Percentiles rank a stretch among this genome's conserved stretches.
Conservation (phyloP, 2,113 vertebrate genomes). For the Cynopterus brachyotis region DNA sequence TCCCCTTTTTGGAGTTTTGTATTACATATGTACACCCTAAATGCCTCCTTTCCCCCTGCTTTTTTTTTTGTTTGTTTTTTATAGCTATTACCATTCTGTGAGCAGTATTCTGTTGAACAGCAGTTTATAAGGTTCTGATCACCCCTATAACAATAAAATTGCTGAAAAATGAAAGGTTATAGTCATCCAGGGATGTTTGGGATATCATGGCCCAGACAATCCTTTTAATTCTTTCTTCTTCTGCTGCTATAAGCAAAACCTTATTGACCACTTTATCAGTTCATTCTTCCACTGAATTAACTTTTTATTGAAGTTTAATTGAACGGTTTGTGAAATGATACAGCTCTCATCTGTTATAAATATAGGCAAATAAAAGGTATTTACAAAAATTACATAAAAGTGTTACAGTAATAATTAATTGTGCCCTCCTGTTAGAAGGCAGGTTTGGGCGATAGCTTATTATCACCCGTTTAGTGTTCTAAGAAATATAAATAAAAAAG, state of each 20-base stretch:
- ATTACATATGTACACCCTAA: not conserved
- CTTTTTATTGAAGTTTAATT: not conserved
- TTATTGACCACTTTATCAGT: not conserved
- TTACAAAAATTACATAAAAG: not conserved
- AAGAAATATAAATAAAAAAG: slow-evolving; percentile 26
- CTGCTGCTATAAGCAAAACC: not conserved
- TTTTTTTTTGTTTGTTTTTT: not conserved
- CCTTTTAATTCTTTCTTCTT: slow-evolving; percentile 12
- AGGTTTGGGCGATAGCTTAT: not conserved
- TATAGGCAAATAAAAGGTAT: not conserved
- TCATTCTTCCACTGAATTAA: not conserved
- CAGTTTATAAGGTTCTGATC: not conserved
- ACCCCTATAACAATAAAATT: not conserved
- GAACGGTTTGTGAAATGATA: not conserved
- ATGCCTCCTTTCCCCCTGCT: not conserved
- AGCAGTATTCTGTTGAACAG: not conserved
- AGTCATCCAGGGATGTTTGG: not conserved
- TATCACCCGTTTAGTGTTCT: not conserved
- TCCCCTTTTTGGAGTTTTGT: not conserved
- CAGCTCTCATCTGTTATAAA: not conserved
- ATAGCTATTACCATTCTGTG: not conserved
- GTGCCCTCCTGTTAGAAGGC: not conserved
- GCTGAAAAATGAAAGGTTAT: not conserved
- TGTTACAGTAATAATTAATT: not conserved
- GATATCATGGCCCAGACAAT: not conserved